Conservation (phyloP, 2,888 invertebrate genomes). For the Amphimallon solstitiale region DNA sequence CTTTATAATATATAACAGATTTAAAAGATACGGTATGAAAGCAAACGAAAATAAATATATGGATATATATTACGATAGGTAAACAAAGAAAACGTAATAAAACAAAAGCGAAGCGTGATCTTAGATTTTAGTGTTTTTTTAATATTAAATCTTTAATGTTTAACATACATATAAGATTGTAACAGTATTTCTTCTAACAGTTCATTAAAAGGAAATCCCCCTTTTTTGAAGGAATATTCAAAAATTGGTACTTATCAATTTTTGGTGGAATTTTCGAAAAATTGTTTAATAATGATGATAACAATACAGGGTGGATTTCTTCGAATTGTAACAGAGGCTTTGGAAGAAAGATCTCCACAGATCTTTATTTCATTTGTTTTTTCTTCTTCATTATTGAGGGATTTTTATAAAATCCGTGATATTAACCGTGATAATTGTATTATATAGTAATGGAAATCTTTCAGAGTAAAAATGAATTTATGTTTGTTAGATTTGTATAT, state of each 20-base stretch:
- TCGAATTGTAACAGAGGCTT: conserved; percentile 25
- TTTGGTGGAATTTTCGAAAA: conserved; percentile 22
- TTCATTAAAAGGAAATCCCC: conserved; percentile 23
- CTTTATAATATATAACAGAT: conserved; percentile 21
- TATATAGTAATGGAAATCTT: conserved; percentile 19
- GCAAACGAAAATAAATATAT: conserved; percentile 14
- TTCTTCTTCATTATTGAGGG: conserved; percentile 41
- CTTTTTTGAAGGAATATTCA: not conserved
- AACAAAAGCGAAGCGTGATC: conserved; percentile 48
- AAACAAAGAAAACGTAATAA: too few species aligned
- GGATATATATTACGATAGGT: conserved; percentile 34
- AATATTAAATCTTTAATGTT: not conserved
- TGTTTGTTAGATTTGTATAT: not conserved
- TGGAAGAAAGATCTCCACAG: not conserved
- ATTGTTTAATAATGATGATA: not conserved
- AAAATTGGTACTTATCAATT: not conserved
- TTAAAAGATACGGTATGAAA: not conserved
- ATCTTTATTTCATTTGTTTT: conserved; percentile 10
- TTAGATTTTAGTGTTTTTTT: conserved; percentile 39
- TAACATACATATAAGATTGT: conserved; percentile 18
- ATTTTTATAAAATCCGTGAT: conserved; percentile 49
- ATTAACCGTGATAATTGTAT: conserved; percentile 36
- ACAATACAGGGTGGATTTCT: not conserved
- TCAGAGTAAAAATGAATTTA: not conserved
- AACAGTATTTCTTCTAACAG: conserved; percentile 36